Percentiles rank a stretch among this genome's conserved stretches.
Evolutionary conservation across 2,888 invertebrate genomes (phyloP).

Genomic region (Erebia palarica): DNA sequence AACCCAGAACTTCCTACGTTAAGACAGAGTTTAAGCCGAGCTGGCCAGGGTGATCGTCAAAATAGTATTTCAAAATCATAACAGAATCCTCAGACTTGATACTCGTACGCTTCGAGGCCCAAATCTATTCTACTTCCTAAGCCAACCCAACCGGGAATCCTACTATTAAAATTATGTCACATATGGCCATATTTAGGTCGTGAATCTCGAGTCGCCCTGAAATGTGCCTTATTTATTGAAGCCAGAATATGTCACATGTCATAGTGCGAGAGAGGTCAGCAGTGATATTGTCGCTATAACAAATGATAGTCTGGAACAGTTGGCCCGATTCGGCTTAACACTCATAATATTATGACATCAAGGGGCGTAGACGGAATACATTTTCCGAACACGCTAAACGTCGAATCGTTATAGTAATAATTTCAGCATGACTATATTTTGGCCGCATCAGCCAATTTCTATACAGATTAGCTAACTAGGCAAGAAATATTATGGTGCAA

Average conservation of each 20-base stretch:
- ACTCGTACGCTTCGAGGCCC: background rate
- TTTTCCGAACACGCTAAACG: background rate
- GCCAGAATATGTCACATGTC: slow-evolving; percentile 31
- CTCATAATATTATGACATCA: slow-evolving; percentile 10
- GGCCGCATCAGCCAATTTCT: too few species aligned
- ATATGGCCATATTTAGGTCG: slow-evolving; percentile 9
- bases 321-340: slow-evolving; percentile 26
- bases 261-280: slow-evolving; percentile 66
- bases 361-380: slow-evolving; percentile 3
- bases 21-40: too few species aligned
- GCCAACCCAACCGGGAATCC: background rate
- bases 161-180: background rate
- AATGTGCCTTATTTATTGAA: slow-evolving; percentile 27
- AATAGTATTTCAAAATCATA: background rate
- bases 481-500: too few species aligned
- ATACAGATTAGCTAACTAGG: too few species aligned
- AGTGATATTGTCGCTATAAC: slow-evolving; percentile 76
- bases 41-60: too few species aligned
- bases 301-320: slow-evolving; percentile 57
- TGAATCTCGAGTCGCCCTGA: slow-evolving; percentile 8
- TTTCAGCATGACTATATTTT: too few species aligned
- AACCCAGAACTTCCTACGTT: too few species aligned
- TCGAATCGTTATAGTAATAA: background rate
- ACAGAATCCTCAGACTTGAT: background rate
- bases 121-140: slow-evolving; percentile 4